These are phyloP conservation scores for Trematomus loennbergii DNA, from an alignment of 2,113 vertebrate species.

Conservation along the genomic window DNA sequence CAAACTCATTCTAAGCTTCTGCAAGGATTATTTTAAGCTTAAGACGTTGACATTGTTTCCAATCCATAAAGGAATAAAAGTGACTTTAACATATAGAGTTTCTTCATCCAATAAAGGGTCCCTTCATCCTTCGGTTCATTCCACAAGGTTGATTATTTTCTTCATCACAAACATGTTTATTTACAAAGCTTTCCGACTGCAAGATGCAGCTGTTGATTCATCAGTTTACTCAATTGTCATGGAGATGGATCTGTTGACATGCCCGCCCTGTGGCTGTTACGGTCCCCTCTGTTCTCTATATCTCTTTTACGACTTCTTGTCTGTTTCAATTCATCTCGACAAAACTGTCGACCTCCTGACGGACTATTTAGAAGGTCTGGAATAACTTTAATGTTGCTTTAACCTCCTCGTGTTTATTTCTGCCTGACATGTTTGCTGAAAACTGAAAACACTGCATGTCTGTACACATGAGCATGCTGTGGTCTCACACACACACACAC, in stretches of 20 bases:
- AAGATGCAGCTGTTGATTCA: neutral
- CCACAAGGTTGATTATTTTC: too few species aligned
- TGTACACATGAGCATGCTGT: neutral
- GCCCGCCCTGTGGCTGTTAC: neutral
- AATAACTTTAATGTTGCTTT: neutral
- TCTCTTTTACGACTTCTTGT: neutral
- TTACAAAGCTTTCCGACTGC: too few species aligned
- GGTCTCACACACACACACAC: neutral
- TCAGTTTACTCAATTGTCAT: slow-evolving; percentile 4
- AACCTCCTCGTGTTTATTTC: neutral
- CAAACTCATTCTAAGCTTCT: neutral
- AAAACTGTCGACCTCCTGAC: too few species aligned
- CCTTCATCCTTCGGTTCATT: too few species aligned
- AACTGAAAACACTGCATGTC: neutral
- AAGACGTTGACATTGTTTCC: too few species aligned
- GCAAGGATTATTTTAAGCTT: too few species aligned
- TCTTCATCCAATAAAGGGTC: too few species aligned
- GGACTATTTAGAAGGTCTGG: neutral
- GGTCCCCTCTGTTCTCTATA: too few species aligned
- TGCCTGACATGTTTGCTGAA: neutral
- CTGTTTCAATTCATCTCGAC: too few species aligned
- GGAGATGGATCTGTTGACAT: neutral
- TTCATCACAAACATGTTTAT: too few species aligned
- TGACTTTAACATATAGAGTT: too few species aligned
- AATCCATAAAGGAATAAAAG: too few species aligned